phyloP scores from a whole-genome alignment of 2,797 vertebrate species.

The Pantherophis vulpinus region DNA sequence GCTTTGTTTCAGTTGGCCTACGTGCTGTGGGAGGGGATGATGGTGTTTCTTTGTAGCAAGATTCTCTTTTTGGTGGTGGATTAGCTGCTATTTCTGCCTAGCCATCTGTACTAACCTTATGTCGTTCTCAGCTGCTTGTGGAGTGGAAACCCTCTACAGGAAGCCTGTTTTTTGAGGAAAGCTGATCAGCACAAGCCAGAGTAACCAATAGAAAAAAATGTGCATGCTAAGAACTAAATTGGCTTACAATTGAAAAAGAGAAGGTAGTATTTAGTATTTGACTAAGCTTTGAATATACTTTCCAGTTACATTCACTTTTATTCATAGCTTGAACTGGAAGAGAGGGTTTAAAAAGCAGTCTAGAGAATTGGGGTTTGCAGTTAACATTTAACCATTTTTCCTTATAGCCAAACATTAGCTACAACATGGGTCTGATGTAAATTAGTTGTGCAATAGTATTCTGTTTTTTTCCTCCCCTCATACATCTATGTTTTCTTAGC shows the following conservation, averaged over 20 bases:
- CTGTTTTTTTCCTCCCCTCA: not conserved
- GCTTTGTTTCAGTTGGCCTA: not conserved
- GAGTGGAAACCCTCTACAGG: not conserved
- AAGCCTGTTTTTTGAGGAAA: not conserved
- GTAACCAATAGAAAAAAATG: not conserved
- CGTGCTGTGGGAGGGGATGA: not conserved
- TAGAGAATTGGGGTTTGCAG: not conserved
- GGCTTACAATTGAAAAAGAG: not conserved
- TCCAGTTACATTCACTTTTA: not conserved
- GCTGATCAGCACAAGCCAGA: not conserved
- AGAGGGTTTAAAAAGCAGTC: not conserved
- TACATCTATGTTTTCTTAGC: not conserved
- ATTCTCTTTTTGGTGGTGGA: not conserved
- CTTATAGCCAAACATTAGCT: not conserved
- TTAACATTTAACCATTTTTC: not conserved
- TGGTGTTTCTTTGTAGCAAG: not conserved
- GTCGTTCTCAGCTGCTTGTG: not conserved
- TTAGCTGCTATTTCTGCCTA: not conserved
- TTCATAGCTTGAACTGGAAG: not conserved
- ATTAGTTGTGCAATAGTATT: not conserved
- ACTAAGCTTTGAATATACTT: not conserved
- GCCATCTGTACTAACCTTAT: slow-evolving; percentile 15
- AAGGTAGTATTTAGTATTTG: not conserved
- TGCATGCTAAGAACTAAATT: not conserved
- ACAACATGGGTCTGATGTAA: not conserved